Base-by-base conservation (phyloP, 2,113 vertebrate species). In the Colaptes auratus region DNA sequence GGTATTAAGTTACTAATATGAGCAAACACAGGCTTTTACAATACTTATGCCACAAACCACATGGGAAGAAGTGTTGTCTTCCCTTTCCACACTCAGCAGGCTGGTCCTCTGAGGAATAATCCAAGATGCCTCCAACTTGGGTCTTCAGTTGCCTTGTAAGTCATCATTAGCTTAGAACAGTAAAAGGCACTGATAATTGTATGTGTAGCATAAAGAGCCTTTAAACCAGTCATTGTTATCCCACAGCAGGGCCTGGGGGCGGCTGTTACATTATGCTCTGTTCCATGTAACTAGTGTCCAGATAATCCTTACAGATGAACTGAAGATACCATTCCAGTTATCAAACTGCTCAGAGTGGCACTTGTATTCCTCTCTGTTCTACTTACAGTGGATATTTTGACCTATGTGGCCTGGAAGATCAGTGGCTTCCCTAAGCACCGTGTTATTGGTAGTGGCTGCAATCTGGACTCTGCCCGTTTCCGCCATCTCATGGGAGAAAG, bases 351-450 rank as follows among this genome's bases (percentile, higher is more conserved):
- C 3, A 58, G 3, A 69, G 27, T 15, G 30, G 17, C 39, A 20
- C 20, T 80, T 88, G 39, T 39, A 39, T 39, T 39, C 33, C 6
- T 88, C 35, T 27, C 48, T 87, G n/a, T 90, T 96, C 71, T 90
- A 18, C 92, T 71, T 36, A 12, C 85, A 99, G 99, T 99, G 96
- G 99, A 99, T 96, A 98, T 99, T 97, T 93, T 99, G 97, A 99
- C 99, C 93, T 99, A 99, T 0, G 99, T 99, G 97, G 98, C 99
- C 72, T 99, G 99, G 99, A 99, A 99, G 96, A 98, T 99, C 97
- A 99, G 99, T 15, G 99, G 99, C 30, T 99, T 99, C 97, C 99
- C 99, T 76, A 98, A 99, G 85, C 98, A 99, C 96, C 98, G 99
- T 6, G 98, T 99, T 64, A 98, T 99, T 15, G 99, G 99, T 65